Evolutionary conservation across 37 sponge, comb jelly and placozoan genomes (phyloP).

Genomic region (Bolinopsis microptera): DNA sequence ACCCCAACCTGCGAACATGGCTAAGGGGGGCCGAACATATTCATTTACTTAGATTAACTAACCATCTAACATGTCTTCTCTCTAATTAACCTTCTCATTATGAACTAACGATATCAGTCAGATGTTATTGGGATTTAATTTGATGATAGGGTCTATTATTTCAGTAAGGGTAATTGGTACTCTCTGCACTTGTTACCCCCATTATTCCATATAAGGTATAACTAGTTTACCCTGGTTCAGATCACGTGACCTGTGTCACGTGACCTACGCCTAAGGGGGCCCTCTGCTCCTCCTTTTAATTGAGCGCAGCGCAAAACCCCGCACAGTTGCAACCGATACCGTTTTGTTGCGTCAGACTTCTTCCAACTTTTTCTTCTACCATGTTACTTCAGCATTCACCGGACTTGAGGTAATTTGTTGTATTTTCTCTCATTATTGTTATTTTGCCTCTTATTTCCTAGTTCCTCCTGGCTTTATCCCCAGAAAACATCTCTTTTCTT

Average conservation of each 20-base stretch:
- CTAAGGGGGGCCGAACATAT: too few relatives aligned
- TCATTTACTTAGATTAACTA: slow-evolving; percentile 4
- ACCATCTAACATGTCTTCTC: background rate
- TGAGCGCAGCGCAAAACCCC: slow-evolving; percentile 10
- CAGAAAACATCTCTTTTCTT: too few relatives aligned
- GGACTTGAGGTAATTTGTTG: background rate
- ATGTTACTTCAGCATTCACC: slow-evolving; percentile 19
- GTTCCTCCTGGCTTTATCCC: too few relatives aligned
- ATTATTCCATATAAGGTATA: slow-evolving; percentile 59
- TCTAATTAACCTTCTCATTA: background rate
- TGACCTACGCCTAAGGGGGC: slow-evolving; percentile 61
- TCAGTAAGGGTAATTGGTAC: slow-evolving; percentile 55
- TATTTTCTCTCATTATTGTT: too few relatives aligned
- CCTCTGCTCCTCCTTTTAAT: slow-evolving; percentile 25
- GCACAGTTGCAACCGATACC: background rate
- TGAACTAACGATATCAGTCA: background rate
- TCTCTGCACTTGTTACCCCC: slow-evolving; percentile 43
- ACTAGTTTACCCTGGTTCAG: background rate
- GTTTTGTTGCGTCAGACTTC: slow-evolving; percentile 2
- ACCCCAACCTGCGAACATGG: too few relatives aligned
- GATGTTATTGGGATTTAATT: background rate
- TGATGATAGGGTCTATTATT: slow-evolving; percentile 40
- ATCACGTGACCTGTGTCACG: slow-evolving; percentile 40
- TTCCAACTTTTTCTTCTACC: background rate
- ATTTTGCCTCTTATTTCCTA: too few relatives aligned